phyloP scores from a whole-genome alignment of 2,113 vertebrate species.

The Caranx ignobilis region DNA sequence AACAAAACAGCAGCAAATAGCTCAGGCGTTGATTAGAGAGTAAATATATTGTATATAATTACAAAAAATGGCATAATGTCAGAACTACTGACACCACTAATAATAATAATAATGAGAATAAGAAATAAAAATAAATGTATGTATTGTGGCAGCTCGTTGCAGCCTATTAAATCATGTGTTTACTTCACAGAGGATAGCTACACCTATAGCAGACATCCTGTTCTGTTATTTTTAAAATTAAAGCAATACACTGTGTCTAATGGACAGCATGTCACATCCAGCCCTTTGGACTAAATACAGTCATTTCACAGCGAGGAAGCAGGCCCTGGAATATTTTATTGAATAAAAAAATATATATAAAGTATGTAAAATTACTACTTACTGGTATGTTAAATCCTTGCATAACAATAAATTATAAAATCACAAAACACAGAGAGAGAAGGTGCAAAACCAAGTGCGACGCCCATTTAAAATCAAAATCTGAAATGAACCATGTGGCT shows the following conservation, averaged over 20 bases:
- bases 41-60: background rate
- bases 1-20: slow-evolving; percentile 11
- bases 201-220: slow-evolving; percentile 17
- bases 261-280: slow-evolving; percentile 40
- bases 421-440: slow-evolving; percentile 77
- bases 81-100: background rate
- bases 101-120: slow-evolving; percentile 1
- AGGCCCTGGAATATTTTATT: slow-evolving; percentile 53
- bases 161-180: slow-evolving; percentile 26
- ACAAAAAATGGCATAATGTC: background rate
- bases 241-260: slow-evolving; percentile 35
- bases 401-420: slow-evolving; percentile 87
- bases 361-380: slow-evolving; percentile 83
- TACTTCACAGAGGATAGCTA: slow-evolving; percentile 23
- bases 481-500: slow-evolving; percentile 76
- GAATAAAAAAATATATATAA: slow-evolving; percentile 28
- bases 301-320: slow-evolving; percentile 20
- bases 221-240: slow-evolving; percentile 58
- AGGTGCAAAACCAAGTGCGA: slow-evolving; percentile 74
- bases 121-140: background rate
- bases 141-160: slow-evolving; percentile 4
- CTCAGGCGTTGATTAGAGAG: background rate
- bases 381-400: slow-evolving; percentile 89
- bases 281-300: slow-evolving; percentile 27
- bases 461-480: slow-evolving; percentile 81